Base-by-base conservation (phyloP, 2,113 vertebrate species). In the Engystomops pustulosus region DNA sequence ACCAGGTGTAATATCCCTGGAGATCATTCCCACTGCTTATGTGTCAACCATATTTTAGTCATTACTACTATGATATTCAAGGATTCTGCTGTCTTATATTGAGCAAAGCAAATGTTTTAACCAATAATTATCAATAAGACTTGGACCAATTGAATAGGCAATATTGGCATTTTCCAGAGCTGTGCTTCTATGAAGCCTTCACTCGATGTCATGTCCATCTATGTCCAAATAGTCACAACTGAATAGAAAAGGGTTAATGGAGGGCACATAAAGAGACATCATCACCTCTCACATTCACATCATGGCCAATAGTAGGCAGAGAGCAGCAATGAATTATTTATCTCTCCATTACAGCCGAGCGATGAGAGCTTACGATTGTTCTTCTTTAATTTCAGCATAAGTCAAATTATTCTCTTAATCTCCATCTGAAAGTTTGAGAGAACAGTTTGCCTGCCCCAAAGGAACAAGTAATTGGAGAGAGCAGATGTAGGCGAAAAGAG, bases 391-490 rank as follows among this genome's bases (percentile, higher is more conserved):
- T 84, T 77, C 47, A 75, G 41, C 69, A 84, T 71, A 84, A 84
- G 68, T 77, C 58, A 68, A 77, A 84, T 84, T 84, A 77, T 84
- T 84, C 81, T 77, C 58, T 25, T 67, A 76, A 77, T 83, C 69
- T 83, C 51, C 70, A 65, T 75, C 53, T 32, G 81, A 83, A 60
- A 62, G 49, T 75, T 69, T 11, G 70, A 49, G 70, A 47, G 74
- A 83, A 65, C 69, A 45, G 68, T 45, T 58, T 18, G 47, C 45
- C 27, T 20, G 67, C 68, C 80, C 80, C 68, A 58, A 41, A 72
- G 68, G 80, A 60, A 8, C 18, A 1, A 18, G 51, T 55, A 71
- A 72, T 58, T 58, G 47, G 68, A 82, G 80, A 27, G 69, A 82
- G 80, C 79, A 71, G 79, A 70, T 70, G 79, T 20, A 49, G 58